Evolutionary conservation across 2,113 vertebrate genomes (phyloP), one percentile per base, ranked within the genome.

Genomic region (Athene noctua): DNA sequence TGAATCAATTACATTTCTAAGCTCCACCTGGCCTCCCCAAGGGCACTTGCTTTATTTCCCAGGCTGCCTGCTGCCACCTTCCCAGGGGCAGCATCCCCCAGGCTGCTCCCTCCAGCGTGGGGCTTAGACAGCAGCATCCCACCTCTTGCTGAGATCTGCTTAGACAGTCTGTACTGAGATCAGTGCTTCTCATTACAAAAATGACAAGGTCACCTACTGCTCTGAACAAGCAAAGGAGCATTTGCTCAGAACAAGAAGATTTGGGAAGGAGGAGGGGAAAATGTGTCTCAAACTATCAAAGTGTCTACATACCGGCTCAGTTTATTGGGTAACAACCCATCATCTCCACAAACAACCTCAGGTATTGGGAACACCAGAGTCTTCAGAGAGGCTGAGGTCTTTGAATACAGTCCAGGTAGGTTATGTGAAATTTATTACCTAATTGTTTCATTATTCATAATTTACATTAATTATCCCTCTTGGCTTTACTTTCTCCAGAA

Each of bases 111-210:
- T 77, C 26, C 13, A 8, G 30, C 52, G 21, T 0, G 0, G 16
- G 52, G 46, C 27, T 88, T 29, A 51, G 6, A 10, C 0, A 0
- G 49, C 66, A 26, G 55, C 63, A 34, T 23, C 61, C 47, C 0
- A 0, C 16, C 1, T 2, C 13, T 40, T 0, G 0, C 17, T 2
- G 3, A 57, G 36, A 86, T 36, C 46, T 58, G 49, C 49, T 77
- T 16, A 54, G 36, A 2, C 0, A 12, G 13, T 72, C 67, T 61
- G n/a, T 34, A 25, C 4, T 0, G 0, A 68, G 14, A 68, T 34
- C 82, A 71, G 52, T 0, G 2, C 34, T 25, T 73, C 46, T 30
- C 0, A 0, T 19, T 10, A 52, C 22, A 59, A 58, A 55, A 75
- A 40, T 46, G 12, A 70, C 34, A 77, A 75, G 27, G 75, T 42